These are phyloP conservation scores for Ctenopoma multispine DNA, from an alignment of 2,797 vertebrate genomes.

Conservation along the genomic window DNA sequence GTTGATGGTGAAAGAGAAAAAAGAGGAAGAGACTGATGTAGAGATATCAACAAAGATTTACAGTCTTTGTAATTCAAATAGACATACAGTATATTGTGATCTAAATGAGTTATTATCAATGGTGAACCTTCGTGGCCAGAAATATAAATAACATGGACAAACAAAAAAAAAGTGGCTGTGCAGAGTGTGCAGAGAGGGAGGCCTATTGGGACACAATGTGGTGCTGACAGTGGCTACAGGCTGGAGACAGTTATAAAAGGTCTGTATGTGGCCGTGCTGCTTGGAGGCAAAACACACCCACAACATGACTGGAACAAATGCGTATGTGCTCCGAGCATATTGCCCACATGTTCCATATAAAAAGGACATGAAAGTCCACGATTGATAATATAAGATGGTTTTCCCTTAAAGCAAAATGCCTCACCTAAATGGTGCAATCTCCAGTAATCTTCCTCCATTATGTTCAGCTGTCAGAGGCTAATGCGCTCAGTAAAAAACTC, in stretches of 20 bases:
- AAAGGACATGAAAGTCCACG: conserved; percentile 14
- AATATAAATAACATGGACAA: conserved; percentile 26
- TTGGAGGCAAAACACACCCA: conserved; percentile 37
- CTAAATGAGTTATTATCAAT: conserved; percentile 32
- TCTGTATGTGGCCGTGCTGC: conserved; percentile 24
- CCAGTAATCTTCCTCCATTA: conserved; percentile 4
- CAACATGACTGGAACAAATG: conserved; percentile 42
- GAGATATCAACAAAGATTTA: conserved; percentile 21
- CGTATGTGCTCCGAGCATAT: conserved; percentile 35
- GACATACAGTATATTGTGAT: conserved; percentile 7
- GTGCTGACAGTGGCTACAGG: conserved; percentile 50
- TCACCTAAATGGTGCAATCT: not conserved
- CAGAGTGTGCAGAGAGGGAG: conserved; percentile 2
- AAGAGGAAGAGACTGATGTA: conserved; percentile 9
- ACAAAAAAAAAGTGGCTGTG: conserved; percentile 6
- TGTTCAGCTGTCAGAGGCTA: not conserved
- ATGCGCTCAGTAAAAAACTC: conserved; percentile 5
- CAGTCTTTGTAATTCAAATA: conserved; percentile 25
- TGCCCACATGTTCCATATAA: conserved; percentile 23
- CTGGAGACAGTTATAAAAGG: conserved; percentile 47
- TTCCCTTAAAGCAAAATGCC: conserved; percentile 6
- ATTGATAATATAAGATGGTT: conserved; percentile 1
- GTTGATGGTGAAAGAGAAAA: conserved; percentile 27
- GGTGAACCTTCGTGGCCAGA: conserved; percentile 35
- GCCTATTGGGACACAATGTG: conserved; percentile 30